Evolutionary conservation across 2,797 vertebrate species (phyloP), one percentile per base, ranked within the genome.

Genomic region (Anableps anableps): DNA sequence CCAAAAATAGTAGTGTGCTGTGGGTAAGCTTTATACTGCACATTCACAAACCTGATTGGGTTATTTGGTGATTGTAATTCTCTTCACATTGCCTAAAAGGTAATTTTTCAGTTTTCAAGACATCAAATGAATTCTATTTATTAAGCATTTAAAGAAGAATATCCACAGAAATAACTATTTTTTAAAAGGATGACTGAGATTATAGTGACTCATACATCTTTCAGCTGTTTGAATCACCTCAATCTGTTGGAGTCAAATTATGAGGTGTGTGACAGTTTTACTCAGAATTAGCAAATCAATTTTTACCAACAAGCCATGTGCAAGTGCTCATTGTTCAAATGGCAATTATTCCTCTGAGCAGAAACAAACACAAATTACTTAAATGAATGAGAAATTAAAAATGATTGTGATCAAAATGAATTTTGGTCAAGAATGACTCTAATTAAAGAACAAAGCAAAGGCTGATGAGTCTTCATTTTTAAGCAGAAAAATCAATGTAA

Each of bases 201-300:
- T 72, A 38, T n/a, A 55, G 26, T 78, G 48, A 68, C 29, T 68
- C 31, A 53, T 53, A 51, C 66, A 55, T 4, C 50, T 8, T 36
- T 23, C 29, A 21, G 76, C 21, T 45, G n/a, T 78, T 71, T 78
- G 50, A 55, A 6, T 74, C 73, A 55, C 38, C 51, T 26, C 48
- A 74, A n/a, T 68, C 26, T n/a, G 36, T 41, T 19, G 17, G 11
- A 74, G 34, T 71, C 53, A 62, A 43, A 41, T 75, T 60, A 45
- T 60, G 5, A 51, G 47, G 8, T 43, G 38, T n/a, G 41, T 62
- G 74, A 60, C 4, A 38, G 9, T 70, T 70, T 47, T 41, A 43
- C n/a, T 78, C 38, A 47, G 23, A 38, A 48, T 26, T 62, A 36
- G 29, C 29, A 48, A 47, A 64, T 36, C 29, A 34, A 1, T 66